Percentiles rank a stretch among this genome's conserved stretches.
These are phyloP conservation scores for Sussaba pulchella DNA, from an alignment of 2,888 invertebrate species.

Conservation along the genomic window DNA sequence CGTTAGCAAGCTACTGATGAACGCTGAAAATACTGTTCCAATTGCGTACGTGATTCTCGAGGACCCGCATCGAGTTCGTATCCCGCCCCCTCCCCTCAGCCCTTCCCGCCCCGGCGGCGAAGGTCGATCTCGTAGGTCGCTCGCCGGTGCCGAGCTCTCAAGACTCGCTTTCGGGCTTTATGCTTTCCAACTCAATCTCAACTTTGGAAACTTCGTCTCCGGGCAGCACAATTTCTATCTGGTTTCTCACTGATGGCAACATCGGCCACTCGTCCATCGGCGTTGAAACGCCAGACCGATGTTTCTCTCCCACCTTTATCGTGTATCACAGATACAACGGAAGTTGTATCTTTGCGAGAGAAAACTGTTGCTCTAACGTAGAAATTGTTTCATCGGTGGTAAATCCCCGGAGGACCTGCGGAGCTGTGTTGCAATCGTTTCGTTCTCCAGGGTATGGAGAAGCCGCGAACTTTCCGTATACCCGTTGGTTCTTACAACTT, in stretches of 20 bases:
- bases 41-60: conserved; percentile 41
- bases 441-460: not conserved
- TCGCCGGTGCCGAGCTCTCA: not conserved
- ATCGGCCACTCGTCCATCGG: conserved; percentile 13
- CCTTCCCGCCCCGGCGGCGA: no score
- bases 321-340: not conserved
- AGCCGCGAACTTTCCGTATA: not conserved
- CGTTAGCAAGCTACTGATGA: not conserved
- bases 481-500: not conserved
- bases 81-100: no score
- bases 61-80: conserved; percentile 13
- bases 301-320: not conserved
- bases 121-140: conserved; percentile 24
- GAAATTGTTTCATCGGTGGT: conserved; percentile 1
- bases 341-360: not conserved
- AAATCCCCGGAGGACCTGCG: not conserved
- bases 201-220: conserved; percentile 68
- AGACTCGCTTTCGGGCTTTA: conserved; percentile 43
- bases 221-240: conserved; percentile 13
- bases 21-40: conserved; percentile 43
- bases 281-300: conserved; percentile 15
- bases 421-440: conserved; percentile 20
- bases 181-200: conserved; percentile 68
- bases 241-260: conserved; percentile 43
- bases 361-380: conserved; percentile 8